These are phyloP conservation scores for Porites cylindrica DNA, from an alignment of 92 coral and sea anemone genomes.

Conservation along the genomic window DNA sequence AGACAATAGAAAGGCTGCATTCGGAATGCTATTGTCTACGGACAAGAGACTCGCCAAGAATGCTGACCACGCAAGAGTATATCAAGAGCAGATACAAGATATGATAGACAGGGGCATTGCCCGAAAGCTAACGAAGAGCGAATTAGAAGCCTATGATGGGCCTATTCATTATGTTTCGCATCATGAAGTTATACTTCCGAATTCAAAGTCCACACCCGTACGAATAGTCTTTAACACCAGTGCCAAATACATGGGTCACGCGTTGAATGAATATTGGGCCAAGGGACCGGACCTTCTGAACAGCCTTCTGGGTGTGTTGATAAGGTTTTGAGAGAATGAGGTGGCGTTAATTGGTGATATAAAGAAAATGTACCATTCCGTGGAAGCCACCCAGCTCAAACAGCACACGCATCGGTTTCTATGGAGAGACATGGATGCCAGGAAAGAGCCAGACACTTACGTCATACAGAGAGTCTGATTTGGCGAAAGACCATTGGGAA, in stretches of 20 bases:
- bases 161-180: conserved; percentile 44
- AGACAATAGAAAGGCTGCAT: conserved; percentile 66
- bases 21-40: conserved; percentile 48
- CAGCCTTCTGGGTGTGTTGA: conserved; percentile 48
- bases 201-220: conserved; percentile 53
- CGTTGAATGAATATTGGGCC: conserved; percentile 3
- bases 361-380: conserved; percentile 68
- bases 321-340: conserved; percentile 51
- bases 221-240: conserved; percentile 56
- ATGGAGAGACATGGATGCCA: neutral
- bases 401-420: conserved; percentile 47
- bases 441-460: too few species aligned
- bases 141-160: conserved; percentile 7
- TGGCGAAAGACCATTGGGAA: too few species aligned
- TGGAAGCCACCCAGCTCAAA: conserved; percentile 40
- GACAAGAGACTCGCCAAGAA: conserved; percentile 48
- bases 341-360: conserved; percentile 55
- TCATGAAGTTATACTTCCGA: neutral
- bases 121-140: neutral
- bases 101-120: conserved; percentile 31
- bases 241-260: conserved; percentile 22
- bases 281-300: conserved; percentile 48
- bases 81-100: conserved; percentile 52
- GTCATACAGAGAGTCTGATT: too few species aligned
- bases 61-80: conserved; percentile 43